Conservation (phyloP, 2,888 invertebrate genomes). For the Cheiracanthium punctorium region DNA sequence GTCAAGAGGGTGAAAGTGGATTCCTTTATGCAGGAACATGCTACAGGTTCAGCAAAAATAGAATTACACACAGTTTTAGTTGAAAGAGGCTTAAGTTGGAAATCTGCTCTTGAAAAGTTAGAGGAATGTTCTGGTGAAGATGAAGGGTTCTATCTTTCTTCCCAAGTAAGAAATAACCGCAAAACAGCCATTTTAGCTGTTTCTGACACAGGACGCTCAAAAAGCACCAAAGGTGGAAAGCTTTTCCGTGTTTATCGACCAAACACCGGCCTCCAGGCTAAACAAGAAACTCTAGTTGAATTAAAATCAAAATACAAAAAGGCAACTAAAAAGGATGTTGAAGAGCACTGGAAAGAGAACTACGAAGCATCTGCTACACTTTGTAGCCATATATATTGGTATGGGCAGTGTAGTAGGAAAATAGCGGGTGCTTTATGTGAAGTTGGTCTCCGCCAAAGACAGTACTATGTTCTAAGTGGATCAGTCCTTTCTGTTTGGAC, state of each 20-base stretch:
- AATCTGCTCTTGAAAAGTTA: slow-evolving; percentile 88
- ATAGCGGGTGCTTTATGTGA: slow-evolving; percentile 89
- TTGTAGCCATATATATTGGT: slow-evolving; percentile 95
- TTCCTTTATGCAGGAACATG: slow-evolving; percentile 90
- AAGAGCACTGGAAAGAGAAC: slow-evolving; percentile 92
- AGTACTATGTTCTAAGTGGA: slow-evolving; percentile 95
- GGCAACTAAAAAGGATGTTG: slow-evolving; percentile 83
- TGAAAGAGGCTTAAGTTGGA: slow-evolving; percentile 88
- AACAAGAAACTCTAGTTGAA: slow-evolving; percentile 90
- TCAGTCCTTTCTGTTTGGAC: slow-evolving; percentile 99
- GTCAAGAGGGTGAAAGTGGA: slow-evolving; percentile 89
- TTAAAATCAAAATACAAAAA: slow-evolving; percentile 94
- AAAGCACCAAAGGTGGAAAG: slow-evolving; percentile 78
- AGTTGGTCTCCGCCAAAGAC: slow-evolving; percentile 91
- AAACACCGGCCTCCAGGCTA: slow-evolving; percentile 87
- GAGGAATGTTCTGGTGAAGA: slow-evolving; percentile 83
- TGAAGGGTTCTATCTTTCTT: slow-evolving; percentile 95
- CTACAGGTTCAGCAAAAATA: slow-evolving; percentile 93
- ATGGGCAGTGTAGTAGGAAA: slow-evolving; percentile 87
- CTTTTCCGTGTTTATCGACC: slow-evolving; percentile 82
- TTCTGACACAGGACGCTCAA: slow-evolving; percentile 78
- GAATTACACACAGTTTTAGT: slow-evolving; percentile 88
- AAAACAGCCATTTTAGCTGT: slow-evolving; percentile 91
- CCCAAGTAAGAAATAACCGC: slow-evolving; percentile 85
- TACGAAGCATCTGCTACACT: slow-evolving; percentile 88